phyloP scores from a whole-genome alignment of 1,140 invertebrate species.

The Lepeophtheirus salmonis region DNA sequence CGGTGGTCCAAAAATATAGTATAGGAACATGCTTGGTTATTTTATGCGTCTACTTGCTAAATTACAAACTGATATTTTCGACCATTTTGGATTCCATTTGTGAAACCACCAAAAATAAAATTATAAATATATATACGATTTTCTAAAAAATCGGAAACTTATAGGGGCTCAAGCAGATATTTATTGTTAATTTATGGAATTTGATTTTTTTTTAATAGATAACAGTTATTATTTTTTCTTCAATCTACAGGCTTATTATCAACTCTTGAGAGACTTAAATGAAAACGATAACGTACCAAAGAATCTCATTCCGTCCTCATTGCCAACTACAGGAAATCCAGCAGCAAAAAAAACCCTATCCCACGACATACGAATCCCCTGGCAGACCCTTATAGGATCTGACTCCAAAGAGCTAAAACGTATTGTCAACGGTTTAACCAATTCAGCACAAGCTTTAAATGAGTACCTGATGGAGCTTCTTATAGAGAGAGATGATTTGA shows the following conservation, averaged over 20 bases:
- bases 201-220: too few species aligned
- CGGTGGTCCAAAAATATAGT: too few species aligned
- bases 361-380: not conserved
- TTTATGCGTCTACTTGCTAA: too few species aligned
- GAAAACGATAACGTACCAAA: not conserved
- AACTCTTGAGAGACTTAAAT: not conserved
- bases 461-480: conserved; percentile 12
- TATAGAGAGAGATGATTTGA: conserved; percentile 1
- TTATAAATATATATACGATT: too few species aligned
- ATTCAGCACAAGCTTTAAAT: conserved; percentile 9
- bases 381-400: conserved; percentile 2
- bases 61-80: too few species aligned
- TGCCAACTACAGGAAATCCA: not conserved
- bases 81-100: too few species aligned
- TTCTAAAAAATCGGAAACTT: too few species aligned
- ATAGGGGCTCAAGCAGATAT: too few species aligned
- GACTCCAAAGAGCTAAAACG: not conserved
- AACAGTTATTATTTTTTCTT: not conserved
- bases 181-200: too few species aligned
- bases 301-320: not conserved
- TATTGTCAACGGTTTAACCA: conserved; percentile 2
- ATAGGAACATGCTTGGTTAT: too few species aligned
- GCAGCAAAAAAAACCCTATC: not conserved
- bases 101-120: too few species aligned
- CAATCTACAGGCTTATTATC: not conserved